Evolutionary conservation across 2,113 vertebrate genomes (phyloP).

Genomic region (Clinocottus analis): DNA sequence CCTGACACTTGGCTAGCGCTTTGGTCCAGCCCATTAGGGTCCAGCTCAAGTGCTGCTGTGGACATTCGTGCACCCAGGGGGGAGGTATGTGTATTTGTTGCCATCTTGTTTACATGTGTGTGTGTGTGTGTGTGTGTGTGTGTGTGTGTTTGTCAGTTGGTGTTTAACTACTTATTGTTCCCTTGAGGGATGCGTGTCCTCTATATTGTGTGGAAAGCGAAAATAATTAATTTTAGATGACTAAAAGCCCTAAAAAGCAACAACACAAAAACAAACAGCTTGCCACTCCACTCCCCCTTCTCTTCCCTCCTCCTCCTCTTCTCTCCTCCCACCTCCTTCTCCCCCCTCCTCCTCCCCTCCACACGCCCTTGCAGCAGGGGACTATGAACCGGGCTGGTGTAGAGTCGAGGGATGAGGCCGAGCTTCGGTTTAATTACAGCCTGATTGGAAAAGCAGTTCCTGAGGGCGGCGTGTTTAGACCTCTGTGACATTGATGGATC

Average conservation of each 20-base stretch:
- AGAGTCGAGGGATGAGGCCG: constrained; percentile 70
- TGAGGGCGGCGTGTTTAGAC: constrained; percentile 67
- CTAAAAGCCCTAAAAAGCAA: constrained; percentile 59
- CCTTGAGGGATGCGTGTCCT: constrained; percentile 58
- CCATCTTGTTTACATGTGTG: constrained; percentile 61
- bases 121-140: constrained; percentile 58
- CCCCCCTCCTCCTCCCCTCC: constrained; percentile 18
- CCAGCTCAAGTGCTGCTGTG: constrained; percentile 70
- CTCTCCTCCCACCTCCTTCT: neutral
- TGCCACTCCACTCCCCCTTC: constrained; percentile 26
- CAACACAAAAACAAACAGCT: constrained; percentile 49
- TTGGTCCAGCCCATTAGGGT: constrained; percentile 70
- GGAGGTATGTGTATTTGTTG: constrained; percentile 61
- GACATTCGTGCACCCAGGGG: constrained; percentile 68
- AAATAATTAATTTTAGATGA: constrained; percentile 70
- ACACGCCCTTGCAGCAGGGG: constrained; percentile 54
- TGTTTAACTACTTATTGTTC: constrained; percentile 57
- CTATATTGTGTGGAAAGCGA: constrained; percentile 62
- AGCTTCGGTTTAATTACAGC: constrained; percentile 78
- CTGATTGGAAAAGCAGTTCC: constrained; percentile 79
- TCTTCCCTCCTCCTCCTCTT: neutral
- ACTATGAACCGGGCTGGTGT: constrained; percentile 59
- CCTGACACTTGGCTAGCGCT: constrained; percentile 65
- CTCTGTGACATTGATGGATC: constrained; percentile 78
- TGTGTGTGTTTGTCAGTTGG: constrained; percentile 56